These are phyloP conservation scores for Drosophila cyrtoloma DNA, from an alignment of 2,888 invertebrate species.

Conservation along the genomic window DNA sequence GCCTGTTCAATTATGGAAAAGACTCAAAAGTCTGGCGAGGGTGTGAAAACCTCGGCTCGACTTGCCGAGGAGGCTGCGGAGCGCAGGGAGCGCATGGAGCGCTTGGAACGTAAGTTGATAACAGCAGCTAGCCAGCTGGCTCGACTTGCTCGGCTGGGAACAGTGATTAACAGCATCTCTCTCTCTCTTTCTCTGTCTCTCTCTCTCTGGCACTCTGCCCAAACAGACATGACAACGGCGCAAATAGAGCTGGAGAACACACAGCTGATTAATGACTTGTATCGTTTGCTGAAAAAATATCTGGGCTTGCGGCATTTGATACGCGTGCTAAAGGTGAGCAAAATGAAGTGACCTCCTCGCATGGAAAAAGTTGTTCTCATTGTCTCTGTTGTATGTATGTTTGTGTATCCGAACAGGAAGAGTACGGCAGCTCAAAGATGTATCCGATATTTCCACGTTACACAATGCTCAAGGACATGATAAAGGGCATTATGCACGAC, in stretches of 20 bases:
- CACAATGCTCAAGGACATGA: slow-evolving; percentile 98
- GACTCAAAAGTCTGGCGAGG: slow-evolving; percentile 95
- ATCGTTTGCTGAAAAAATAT: slow-evolving; percentile 96
- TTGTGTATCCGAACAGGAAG: slow-evolving; percentile 87
- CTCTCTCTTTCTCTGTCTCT: neutral
- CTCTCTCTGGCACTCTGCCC: neutral
- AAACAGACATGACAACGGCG: slow-evolving; percentile 94
- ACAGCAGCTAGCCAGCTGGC: neutral
- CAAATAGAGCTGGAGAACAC: slow-evolving; percentile 97
- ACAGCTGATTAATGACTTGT: slow-evolving; percentile 96
- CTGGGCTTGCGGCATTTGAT: slow-evolving; percentile 95
- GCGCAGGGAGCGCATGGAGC: slow-evolving; percentile 92
- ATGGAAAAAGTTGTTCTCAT: slow-evolving; percentile 23
- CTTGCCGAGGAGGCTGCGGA: slow-evolving; percentile 95
- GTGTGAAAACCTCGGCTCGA: slow-evolving; percentile 93
- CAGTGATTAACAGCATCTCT: slow-evolving; percentile 31
- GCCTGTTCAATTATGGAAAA: slow-evolving; percentile 97
- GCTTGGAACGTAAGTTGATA: slow-evolving; percentile 90
- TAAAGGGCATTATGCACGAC: slow-evolving; percentile 97
- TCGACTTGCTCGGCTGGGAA: neutral
- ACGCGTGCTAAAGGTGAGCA: slow-evolving; percentile 92
- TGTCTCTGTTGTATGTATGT: slow-evolving; percentile 13
- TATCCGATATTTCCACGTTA: slow-evolving; percentile 98
- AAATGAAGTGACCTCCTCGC: slow-evolving; percentile 10
- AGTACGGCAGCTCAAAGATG: slow-evolving; percentile 95